Percentiles rank a stretch among this genome's conserved stretches.
These are phyloP conservation scores for Sitta europaea DNA, from an alignment of 2,113 vertebrate species.

Conservation along the genomic window DNA sequence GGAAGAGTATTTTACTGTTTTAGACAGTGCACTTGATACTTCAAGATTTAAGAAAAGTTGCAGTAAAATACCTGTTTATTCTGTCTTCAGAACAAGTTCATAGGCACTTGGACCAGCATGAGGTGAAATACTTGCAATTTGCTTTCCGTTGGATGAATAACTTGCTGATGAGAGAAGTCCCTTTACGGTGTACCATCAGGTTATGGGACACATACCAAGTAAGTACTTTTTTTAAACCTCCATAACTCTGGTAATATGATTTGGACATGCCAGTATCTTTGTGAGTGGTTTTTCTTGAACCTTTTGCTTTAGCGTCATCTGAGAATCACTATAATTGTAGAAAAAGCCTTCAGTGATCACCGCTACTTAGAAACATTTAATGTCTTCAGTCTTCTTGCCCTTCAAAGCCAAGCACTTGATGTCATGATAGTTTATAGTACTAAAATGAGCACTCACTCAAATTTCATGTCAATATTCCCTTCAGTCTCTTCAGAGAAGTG, in stretches of 20 bases:
- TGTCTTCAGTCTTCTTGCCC: neutral
- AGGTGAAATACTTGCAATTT: slow-evolving; percentile 95
- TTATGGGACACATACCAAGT: slow-evolving; percentile 98
- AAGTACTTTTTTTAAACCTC: slow-evolving; percentile 15
- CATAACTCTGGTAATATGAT: neutral
- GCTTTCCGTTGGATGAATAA: slow-evolving; percentile 99
- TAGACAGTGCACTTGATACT: neutral
- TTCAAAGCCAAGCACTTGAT: neutral
- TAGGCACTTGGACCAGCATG: slow-evolving; percentile 89
- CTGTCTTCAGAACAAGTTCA: slow-evolving; percentile 84
- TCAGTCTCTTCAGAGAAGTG: neutral
- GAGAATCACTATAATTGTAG: neutral
- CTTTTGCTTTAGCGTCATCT: neutral
- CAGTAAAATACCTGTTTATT: slow-evolving; percentile 29
- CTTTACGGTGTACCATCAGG: slow-evolving; percentile 88
- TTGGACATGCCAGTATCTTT: neutral
- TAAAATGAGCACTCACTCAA: neutral
- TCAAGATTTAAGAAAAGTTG: neutral
- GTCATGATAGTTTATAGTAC: neutral
- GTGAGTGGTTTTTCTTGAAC: neutral
- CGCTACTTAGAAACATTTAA: neutral
- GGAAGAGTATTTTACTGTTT: neutral
- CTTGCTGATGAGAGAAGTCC: slow-evolving; percentile 93
- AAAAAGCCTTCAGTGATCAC: neutral
- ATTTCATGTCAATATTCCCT: neutral